Base-by-base conservation (phyloP, 2,888 invertebrate species). In the Phymatocera aterrima region DNA sequence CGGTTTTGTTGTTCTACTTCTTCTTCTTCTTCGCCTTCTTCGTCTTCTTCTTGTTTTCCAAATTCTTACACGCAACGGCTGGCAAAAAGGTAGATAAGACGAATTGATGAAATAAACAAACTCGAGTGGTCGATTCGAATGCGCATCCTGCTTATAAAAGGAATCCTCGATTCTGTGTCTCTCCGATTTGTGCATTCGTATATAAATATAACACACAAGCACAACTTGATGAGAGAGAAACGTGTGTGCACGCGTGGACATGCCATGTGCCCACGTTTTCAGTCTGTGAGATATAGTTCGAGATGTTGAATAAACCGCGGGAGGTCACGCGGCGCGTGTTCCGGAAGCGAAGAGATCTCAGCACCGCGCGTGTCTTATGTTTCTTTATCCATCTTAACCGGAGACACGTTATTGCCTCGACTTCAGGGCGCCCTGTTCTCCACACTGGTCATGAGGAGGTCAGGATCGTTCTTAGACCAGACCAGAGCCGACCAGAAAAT, bases 261-360 rank as follows among this genome's bases (percentile, higher is more conserved):
- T 51, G 72, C 72, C 31, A 34, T 51, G 51, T 48, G 48, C 72
- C 72, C 72, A 72, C 72, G 72, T 75, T 57, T n/a, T 37, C 57
- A n/a, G 57, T n/a, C 75, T 60, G n/a, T n/a, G 43, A 75, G 75
- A 75, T 57, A 75, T 75, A 54, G 75, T 75, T 60, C 57, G 37
- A 40, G 57, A 51, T n/a, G 18, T 72, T 34, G 72, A 72, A 72
- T 72, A 72, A 72, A 72, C 72, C 57, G 75, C 57, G 40, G 40
- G 75, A 75, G 75, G 75, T 75, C 75, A 75, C 75, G 75, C 40
- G 75, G 46, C 75, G 57, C 75, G 54, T 75, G 75, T 75, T 57
- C 75, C 75, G 75, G 75, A 75, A 75, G 75, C 75, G 75, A 40
- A 40, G 6, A 57, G 54, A 75, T 54, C 75, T 75, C 40, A 24